phyloP scores from a whole-genome alignment of 2,113 vertebrate genomes.

The Nothobranchius kuhntae region DNA sequence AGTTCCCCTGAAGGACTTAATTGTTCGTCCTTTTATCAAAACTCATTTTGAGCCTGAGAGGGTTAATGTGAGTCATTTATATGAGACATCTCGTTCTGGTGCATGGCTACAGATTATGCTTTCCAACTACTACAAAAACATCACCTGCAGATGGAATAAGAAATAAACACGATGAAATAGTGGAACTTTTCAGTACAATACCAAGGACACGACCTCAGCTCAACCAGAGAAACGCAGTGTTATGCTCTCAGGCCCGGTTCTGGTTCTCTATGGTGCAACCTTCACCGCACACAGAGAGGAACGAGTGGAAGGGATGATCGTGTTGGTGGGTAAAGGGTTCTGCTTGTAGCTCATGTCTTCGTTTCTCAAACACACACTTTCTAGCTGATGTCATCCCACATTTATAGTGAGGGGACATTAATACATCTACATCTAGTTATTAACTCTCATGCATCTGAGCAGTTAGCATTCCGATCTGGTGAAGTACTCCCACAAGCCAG shows the following conservation, averaged over 20 bases:
- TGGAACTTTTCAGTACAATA: conserved; percentile 2
- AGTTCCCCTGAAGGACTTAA: too few species aligned
- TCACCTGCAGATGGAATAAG: background rate
- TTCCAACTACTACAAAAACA: background rate
- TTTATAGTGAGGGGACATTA: conserved; percentile 38
- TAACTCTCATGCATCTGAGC: conserved; percentile 39
- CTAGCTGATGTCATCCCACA: conserved; percentile 45
- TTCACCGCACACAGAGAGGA: conserved; percentile 23
- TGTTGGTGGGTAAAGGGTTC: conserved; percentile 36
- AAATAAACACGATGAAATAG: conserved; percentile 2
- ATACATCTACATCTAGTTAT: conserved; percentile 29
- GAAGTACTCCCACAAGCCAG: conserved; percentile 27
- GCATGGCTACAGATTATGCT: background rate
- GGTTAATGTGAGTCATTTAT: too few species aligned
- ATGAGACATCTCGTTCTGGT: too few species aligned
- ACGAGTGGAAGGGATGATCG: conserved; percentile 21
- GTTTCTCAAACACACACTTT: conserved; percentile 26
- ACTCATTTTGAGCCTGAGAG: too few species aligned
- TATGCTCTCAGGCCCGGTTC: conserved; percentile 11
- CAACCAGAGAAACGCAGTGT: conserved; percentile 10
- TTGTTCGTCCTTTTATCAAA: too few species aligned
- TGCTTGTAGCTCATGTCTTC: conserved; percentile 19
- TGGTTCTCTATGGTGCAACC: conserved; percentile 17
- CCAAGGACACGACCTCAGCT: conserved; percentile 23
- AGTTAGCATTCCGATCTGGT: conserved; percentile 27